Conservation (phyloP, 2,113 vertebrate genomes). For the Labrus mixtus region DNA sequence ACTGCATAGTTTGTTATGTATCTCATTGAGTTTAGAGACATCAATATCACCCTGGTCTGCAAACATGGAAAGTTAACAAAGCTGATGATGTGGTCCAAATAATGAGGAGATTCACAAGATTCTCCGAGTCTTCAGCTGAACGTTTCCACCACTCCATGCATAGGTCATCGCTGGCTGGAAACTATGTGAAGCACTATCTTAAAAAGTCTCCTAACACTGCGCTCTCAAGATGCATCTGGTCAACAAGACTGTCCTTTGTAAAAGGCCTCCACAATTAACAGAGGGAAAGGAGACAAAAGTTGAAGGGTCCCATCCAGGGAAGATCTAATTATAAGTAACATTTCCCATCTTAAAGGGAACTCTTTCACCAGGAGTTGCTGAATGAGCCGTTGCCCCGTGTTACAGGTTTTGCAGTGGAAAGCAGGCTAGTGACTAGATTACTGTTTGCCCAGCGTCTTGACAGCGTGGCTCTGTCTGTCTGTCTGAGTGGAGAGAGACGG, state of each 20-base stretch:
- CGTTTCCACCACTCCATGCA: slow-evolving; percentile 35
- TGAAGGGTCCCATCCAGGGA: slow-evolving; percentile 78
- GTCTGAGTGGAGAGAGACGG: slow-evolving; percentile 33
- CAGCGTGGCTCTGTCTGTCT: slow-evolving; percentile 37
- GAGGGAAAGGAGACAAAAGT: slow-evolving; percentile 72
- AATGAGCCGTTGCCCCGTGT: slow-evolving; percentile 67
- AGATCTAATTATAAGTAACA: slow-evolving; percentile 85
- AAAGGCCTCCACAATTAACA: slow-evolving; percentile 72
- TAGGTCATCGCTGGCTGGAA: slow-evolving; percentile 63
- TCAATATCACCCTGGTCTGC: not conserved
- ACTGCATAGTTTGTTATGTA: slow-evolving; percentile 55
- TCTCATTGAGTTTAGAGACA: slow-evolving; percentile 42
- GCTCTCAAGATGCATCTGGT: slow-evolving; percentile 65
- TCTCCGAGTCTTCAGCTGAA: slow-evolving; percentile 4
- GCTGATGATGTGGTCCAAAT: slow-evolving; percentile 5
- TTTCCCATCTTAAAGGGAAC: slow-evolving; percentile 81
- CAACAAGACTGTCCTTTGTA: slow-evolving; percentile 78
- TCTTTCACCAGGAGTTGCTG: slow-evolving; percentile 63
- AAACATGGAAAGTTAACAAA: slow-evolving; percentile 9
- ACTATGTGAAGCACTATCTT: slow-evolving; percentile 69
- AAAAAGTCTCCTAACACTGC: slow-evolving; percentile 41
- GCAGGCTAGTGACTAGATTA: slow-evolving; percentile 62
- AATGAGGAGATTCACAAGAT: slow-evolving; percentile 38
- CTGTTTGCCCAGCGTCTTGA: slow-evolving; percentile 70
- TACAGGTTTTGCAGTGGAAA: slow-evolving; percentile 63